Evolutionary conservation across 1,140 invertebrate genomes (phyloP), one percentile per base, ranked within the genome.

Genomic region (Drosophila nebulosa): DNA sequence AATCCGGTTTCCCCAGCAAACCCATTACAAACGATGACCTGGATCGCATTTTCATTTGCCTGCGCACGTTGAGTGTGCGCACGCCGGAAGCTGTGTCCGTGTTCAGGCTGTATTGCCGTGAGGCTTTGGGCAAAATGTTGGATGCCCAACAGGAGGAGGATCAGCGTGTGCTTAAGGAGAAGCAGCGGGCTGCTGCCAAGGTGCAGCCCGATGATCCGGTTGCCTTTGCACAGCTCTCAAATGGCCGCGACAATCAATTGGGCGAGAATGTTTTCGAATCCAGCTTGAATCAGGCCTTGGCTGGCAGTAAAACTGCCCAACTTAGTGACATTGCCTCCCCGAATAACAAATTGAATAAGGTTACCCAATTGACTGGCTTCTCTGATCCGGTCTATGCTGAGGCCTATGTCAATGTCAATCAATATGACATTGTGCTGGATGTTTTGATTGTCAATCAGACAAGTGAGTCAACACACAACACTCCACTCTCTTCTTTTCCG

Each of bases 381-480:
- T 99, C 98, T 0, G 99, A 99, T 93, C 98, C 99, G 0, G 98
- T 99, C 39, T 99, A 99, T 92, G 97, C 98, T 9, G 99, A 99
- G 93, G 98, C 99, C 18, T 98, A 99, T 90, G 98, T 99, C 0
- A 96, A 99, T 92, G 98, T 99, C 56, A 99, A 99, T 92, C 98
- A 99, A 92, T 99, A 99, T 91, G 98, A 99, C 85, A 99, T 99
- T 85, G 97, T 98, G 32, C 93, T 99, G n/a, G 98, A 99, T 92
- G 97, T 99, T 14, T 93, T 99, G 6, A 96, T 99, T 72, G 99
- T 99, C 0, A 99, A 99, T 92, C 99, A 99, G 93, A 99, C 99
- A 21, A 94, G 94, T 95, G 70, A 85, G 89, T 73, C n/a, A 22
- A 3, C 39, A 42, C 0, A 27, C 7, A 6, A 6, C 6, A 7